These are phyloP conservation scores for Taenioides sp. DNA, from an alignment of 2,797 vertebrate genomes.

Conservation along the genomic window DNA sequence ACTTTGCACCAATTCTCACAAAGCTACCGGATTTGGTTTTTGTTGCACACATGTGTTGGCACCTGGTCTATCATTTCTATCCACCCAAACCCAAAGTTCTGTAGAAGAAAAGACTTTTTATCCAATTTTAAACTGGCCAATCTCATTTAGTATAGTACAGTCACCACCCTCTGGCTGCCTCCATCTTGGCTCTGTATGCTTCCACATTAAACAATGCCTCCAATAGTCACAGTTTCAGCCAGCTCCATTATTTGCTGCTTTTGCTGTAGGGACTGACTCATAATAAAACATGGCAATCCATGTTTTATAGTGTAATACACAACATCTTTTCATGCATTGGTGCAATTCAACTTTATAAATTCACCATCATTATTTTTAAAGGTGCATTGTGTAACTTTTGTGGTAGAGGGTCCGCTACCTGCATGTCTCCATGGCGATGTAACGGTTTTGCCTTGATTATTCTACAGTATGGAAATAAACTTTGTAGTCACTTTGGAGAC, in stretches of 20 bases:
- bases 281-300: constrained; percentile 40
- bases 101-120: constrained; percentile 12
- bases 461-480: no score
- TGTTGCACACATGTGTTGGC: constrained; percentile 10
- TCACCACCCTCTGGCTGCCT: constrained; percentile 52
- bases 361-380: constrained; percentile 10
- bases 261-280: constrained; percentile 35
- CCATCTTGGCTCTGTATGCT: constrained; percentile 36
- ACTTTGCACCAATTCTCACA: not conserved
- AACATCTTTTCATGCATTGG: constrained; percentile 7
- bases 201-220: constrained; percentile 16
- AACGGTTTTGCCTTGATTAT: no score
- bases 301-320: constrained; percentile 33
- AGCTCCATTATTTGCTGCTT: constrained; percentile 22
- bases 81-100: constrained; percentile 17
- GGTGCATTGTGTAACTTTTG: no score
- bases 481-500: no score
- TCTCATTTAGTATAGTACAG: not conserved
- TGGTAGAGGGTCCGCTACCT: no score
- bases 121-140: constrained; percentile 22
- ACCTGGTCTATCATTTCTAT: constrained; percentile 19
- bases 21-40: constrained; percentile 9
- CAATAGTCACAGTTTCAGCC: constrained; percentile 21
- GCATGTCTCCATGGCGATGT: no score
- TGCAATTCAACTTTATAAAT: constrained; percentile 2